A percentile compares a stretch with the other conserved stretches of the same genome.
phyloP scores from a whole-genome alignment of 2,888 invertebrate genomes.

The Conomelus anceps region DNA sequence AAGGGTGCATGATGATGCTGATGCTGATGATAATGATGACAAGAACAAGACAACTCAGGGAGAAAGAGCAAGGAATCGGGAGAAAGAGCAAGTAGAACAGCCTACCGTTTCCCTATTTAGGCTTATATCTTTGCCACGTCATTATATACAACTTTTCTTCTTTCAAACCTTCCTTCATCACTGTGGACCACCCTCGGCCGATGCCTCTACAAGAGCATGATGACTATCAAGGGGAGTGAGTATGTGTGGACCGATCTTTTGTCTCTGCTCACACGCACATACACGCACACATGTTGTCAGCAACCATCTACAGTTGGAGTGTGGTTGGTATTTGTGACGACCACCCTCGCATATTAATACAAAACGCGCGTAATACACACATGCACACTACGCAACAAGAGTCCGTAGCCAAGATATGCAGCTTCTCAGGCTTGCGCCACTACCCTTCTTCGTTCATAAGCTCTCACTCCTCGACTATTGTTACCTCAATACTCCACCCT shows the following conservation, averaged over 20 bases:
- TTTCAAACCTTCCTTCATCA: background rate
- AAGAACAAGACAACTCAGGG: background rate
- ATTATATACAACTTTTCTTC: background rate
- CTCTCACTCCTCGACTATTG: no score
- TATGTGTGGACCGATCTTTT: background rate
- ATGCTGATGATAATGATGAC: background rate
- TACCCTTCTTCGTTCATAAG: no score
- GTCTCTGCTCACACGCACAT: background rate
- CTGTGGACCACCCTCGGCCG: background rate
- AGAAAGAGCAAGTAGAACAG: background rate
- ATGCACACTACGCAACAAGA: no score
- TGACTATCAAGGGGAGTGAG: background rate
- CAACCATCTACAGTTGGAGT: background rate
- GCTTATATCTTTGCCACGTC: slow-evolving; percentile 13
- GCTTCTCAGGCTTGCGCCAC: no score
- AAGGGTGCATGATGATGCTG: background rate
- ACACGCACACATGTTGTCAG: background rate
- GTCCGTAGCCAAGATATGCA: background rate
- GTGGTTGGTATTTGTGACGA: background rate
- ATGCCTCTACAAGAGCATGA: background rate
- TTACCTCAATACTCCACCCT: no score
- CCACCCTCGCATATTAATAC: background rate
- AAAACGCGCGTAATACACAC: background rate
- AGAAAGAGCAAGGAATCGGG: background rate
- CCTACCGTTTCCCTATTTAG: background rate